These are phyloP conservation scores for Siniperca undulata DNA, from an alignment of 2,797 vertebrate species.

Conservation along the genomic window DNA sequence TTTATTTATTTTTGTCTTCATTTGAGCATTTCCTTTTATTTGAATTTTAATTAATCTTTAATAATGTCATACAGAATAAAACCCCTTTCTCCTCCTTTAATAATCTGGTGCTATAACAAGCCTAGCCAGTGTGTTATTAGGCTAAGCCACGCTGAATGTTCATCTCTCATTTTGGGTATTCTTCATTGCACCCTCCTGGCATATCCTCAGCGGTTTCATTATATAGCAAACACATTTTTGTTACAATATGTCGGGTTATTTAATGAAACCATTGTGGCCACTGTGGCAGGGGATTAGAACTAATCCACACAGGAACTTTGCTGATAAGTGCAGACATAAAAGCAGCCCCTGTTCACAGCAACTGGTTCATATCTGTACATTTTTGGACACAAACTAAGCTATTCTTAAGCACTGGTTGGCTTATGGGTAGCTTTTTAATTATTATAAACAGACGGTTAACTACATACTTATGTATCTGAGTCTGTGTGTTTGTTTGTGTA, in stretches of 20 bases:
- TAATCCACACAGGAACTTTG: slow-evolving; percentile 78
- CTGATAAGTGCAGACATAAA: slow-evolving; percentile 80
- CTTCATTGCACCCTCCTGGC: slow-evolving; percentile 64
- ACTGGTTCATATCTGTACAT: slow-evolving; percentile 63
- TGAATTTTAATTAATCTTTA: slow-evolving; percentile 72
- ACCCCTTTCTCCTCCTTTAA: slow-evolving; percentile 52
- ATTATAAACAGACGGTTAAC: slow-evolving; percentile 17
- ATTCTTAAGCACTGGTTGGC: slow-evolving; percentile 45
- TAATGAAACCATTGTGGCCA: slow-evolving; percentile 77
- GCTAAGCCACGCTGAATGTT: slow-evolving; percentile 65
- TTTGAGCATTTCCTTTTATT: slow-evolving; percentile 60
- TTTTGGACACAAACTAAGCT: slow-evolving; percentile 53
- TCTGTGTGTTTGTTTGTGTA: not conserved
- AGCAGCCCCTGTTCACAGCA: slow-evolving; percentile 55
- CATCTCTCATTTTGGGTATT: slow-evolving; percentile 61
- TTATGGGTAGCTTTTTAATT: slow-evolving; percentile 35
- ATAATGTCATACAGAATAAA: slow-evolving; percentile 64
- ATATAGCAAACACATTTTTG: slow-evolving; percentile 69
- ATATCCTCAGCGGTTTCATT: slow-evolving; percentile 70
- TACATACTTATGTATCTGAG: not conserved
- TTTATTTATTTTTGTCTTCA: slow-evolving; percentile 49
- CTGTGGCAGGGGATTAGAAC: slow-evolving; percentile 74
- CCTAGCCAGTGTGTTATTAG: slow-evolving; percentile 65
- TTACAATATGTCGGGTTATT: slow-evolving; percentile 76
- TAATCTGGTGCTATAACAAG: slow-evolving; percentile 64